phyloP scores from a whole-genome alignment of 2,888 invertebrate species.

The Clistopyga incitator region DNA sequence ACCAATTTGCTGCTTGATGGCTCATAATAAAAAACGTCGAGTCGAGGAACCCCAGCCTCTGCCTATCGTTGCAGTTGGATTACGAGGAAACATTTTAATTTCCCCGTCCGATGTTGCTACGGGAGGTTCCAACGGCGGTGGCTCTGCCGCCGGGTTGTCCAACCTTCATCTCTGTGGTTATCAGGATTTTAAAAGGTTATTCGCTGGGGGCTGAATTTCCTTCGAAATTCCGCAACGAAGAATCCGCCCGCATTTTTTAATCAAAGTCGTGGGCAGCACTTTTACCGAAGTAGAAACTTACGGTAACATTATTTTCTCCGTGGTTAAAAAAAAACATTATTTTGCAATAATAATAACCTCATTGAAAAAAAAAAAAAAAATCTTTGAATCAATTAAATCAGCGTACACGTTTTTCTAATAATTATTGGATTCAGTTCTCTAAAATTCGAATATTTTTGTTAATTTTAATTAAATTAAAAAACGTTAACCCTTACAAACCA shows the following conservation, averaged over 20 bases:
- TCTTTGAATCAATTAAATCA: too few species aligned
- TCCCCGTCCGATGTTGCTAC: slow-evolving; percentile 21
- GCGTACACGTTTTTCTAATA: too few species aligned
- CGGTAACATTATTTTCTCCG: too few species aligned
- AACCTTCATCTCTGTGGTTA: slow-evolving; percentile 14
- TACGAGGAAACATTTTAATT: slow-evolving; percentile 59
- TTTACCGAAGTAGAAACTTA: too few species aligned
- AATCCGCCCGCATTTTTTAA: neutral
- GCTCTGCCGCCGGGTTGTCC: slow-evolving; percentile 17
- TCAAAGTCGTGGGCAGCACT: too few species aligned
- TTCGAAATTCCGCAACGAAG: slow-evolving; percentile 9
- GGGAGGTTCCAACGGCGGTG: slow-evolving; percentile 20
- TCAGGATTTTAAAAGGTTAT: neutral
- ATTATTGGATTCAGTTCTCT: too few species aligned
- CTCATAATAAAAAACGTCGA: slow-evolving; percentile 25
- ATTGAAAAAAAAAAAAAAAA: too few species aligned
- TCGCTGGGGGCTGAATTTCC: neutral
- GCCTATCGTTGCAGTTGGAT: slow-evolving; percentile 41
- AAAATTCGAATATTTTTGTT: too few species aligned
- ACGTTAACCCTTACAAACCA: too few species aligned
- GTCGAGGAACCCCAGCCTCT: slow-evolving; percentile 18
- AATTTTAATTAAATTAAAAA: too few species aligned
- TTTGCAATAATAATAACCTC: too few species aligned
- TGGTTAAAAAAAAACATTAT: too few species aligned
- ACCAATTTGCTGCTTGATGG: slow-evolving; percentile 59